Percentiles rank a stretch among this genome's conserved stretches.
These are phyloP conservation scores for Micromussa lordhowensis DNA, from an alignment of 92 coral and sea anemone species.

Conservation along the genomic window DNA sequence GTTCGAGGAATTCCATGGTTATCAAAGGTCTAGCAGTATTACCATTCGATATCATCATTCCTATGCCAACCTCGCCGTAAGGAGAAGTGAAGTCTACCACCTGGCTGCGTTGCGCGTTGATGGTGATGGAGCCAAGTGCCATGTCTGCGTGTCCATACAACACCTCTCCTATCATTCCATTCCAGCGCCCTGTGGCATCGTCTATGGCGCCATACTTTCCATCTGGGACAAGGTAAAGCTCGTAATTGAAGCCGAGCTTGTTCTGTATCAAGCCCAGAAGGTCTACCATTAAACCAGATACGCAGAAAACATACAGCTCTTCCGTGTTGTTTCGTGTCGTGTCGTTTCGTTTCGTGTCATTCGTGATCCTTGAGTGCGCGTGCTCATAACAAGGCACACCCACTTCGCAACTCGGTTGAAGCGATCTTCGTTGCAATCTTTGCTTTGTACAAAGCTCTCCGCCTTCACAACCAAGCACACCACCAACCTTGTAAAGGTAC, in stretches of 20 bases:
- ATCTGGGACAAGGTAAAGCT: constrained; percentile 72
- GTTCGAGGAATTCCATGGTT: constrained; percentile 73
- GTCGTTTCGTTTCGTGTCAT: neutral
- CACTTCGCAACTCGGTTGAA: constrained; percentile 52
- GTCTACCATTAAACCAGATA: constrained; percentile 77
- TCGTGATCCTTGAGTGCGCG: constrained; percentile 7
- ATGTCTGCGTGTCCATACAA: constrained; percentile 72
- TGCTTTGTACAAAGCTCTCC: neutral
- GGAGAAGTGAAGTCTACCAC: constrained; percentile 75
- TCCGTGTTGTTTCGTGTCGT: constrained; percentile 30
- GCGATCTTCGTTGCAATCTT: neutral
- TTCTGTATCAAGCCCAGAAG: constrained; percentile 59
- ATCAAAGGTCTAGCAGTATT: neutral
- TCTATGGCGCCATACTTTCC: constrained; percentile 75
- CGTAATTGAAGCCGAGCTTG: constrained; percentile 54
- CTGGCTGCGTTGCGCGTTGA: constrained; percentile 61
- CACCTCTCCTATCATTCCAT: constrained; percentile 83
- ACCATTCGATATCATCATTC: constrained; percentile 57
- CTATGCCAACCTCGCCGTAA: constrained; percentile 75
- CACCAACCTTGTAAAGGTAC: constrained; percentile 52
- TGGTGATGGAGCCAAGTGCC: constrained; percentile 74
- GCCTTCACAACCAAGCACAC: neutral
- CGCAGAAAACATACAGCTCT: constrained; percentile 45
- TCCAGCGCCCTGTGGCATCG: constrained; percentile 63
- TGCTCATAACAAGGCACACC: constrained; percentile 63